These are phyloP conservation scores for Diceros bicornis DNA, from an alignment of 2,797 vertebrate species.

Conservation along the genomic window DNA sequence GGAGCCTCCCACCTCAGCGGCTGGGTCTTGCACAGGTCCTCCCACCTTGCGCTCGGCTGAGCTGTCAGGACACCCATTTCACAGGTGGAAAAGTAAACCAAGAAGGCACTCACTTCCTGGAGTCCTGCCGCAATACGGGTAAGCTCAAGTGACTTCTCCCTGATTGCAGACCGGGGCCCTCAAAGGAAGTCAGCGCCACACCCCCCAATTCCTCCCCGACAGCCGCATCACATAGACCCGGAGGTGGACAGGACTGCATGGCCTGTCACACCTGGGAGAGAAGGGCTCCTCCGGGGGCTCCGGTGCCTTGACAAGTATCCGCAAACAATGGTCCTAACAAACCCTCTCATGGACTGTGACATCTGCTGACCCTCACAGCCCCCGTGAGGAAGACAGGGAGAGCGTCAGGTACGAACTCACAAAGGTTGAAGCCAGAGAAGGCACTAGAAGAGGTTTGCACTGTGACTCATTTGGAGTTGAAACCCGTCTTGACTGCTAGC, in stretches of 20 bases:
- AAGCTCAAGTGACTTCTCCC: not conserved
- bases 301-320: not conserved
- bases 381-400: not conserved
- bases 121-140: not conserved
- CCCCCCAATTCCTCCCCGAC: not conserved
- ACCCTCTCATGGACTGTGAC: not conserved
- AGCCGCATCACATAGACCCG: not conserved
- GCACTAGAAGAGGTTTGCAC: not conserved
- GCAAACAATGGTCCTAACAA: not conserved
- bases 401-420: not conserved
- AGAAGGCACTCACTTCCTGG: not conserved
- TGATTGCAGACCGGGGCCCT: not conserved
- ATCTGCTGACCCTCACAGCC: not conserved
- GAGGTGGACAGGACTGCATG: not conserved
- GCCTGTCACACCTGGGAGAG: not conserved
- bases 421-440: not conserved
- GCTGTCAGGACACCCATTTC: not conserved
- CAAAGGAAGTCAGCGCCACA: not conserved
- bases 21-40: not conserved
- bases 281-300: not conserved
- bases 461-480: not conserved
- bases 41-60: not conserved
- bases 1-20: not conserved
- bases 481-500: not conserved
- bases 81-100: constrained; percentile 29